Base-by-base conservation (phyloP, 2,888 invertebrate genomes). In the Anaspis maculata region DNA sequence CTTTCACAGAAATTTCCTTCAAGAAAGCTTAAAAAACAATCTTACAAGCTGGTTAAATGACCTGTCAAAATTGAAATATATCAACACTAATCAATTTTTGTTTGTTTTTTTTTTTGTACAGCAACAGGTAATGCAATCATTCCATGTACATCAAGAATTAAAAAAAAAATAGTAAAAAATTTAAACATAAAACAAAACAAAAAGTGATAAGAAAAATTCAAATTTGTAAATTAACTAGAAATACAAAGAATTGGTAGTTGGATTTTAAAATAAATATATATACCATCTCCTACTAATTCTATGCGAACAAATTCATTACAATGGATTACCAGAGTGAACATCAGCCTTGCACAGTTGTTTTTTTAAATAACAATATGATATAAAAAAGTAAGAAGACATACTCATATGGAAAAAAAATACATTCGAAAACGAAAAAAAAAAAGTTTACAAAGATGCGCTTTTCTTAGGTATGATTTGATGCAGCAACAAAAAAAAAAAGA, bases 81-180 rank as follows among this genome's bases (percentile, higher is more conserved):
- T 33, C 36, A 36, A 33, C 32, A 30, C 26, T 27, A 27, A 31
- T 33, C 30, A 19, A 36, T 25, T 23, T 7, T 37, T 30, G 32
- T 35, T 34, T 34, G 30, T 41, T n/a, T n/a, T n/a, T n/a, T n/a
- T n/a, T n/a, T 38, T 54, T 52, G 52, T 54, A 54, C 54, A 52
- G 44, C 48, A 48, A 51, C 47, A 52, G 49, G 51, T 51, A 10
- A 36, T 29, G n/a, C 34, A 38, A 45, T 44, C 43, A 44, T 37
- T 42, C 38, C 37, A 42, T 45, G 48, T 48, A 48, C n/a, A n/a
- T n/a, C n/a, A n/a, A n/a, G n/a, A n/a, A n/a, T n/a, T n/a, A n/a
- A n/a, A n/a, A n/a, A n/a, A n/a, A n/a, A n/a, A n/a, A n/a, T n/a
- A n/a, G n/a, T n/a, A n/a, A n/a, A n/a, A n/a, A n/a, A n/a, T n/a